These are phyloP conservation scores for Digitonthophagus gazella DNA, from an alignment of 2,888 invertebrate species.

Conservation along the genomic window DNA sequence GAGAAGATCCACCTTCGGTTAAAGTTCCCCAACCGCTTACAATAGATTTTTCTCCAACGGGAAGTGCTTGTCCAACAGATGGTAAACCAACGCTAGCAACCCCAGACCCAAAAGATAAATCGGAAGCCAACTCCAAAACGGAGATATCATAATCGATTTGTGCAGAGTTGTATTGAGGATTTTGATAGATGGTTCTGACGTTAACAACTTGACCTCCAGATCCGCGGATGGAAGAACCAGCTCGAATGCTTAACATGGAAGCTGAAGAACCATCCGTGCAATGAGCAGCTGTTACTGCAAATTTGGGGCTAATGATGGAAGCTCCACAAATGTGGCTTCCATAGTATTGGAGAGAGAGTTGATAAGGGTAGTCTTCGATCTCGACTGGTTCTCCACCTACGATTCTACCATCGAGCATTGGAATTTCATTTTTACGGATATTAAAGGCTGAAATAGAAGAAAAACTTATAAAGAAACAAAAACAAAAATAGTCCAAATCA, in stretches of 20 bases:
- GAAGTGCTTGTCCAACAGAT: slow-evolving; percentile 11
- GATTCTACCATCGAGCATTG: slow-evolving; percentile 23
- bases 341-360: slow-evolving; percentile 14
- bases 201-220: slow-evolving; percentile 27
- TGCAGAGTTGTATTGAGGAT: slow-evolving; percentile 35
- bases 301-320: slow-evolving; percentile 17
- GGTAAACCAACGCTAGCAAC: slow-evolving; percentile 25
- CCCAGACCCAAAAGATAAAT: slow-evolving; percentile 15
- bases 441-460: background rate
- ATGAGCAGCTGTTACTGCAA: slow-evolving; percentile 24
- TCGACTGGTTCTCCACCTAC: slow-evolving; percentile 22
- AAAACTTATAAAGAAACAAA: background rate
- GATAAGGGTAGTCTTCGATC: slow-evolving; percentile 13
- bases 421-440: background rate
- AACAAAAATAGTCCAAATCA: slow-evolving; percentile 10
- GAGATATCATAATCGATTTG: slow-evolving; percentile 43
- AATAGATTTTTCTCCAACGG: slow-evolving; percentile 20
- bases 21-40: slow-evolving; percentile 31
- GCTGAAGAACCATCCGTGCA: slow-evolving; percentile 12
- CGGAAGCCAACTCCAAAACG: slow-evolving; percentile 39
- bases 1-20: slow-evolving; percentile 1
- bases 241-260: slow-evolving; percentile 21
- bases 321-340: slow-evolving; percentile 25
- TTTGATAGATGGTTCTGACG: slow-evolving; percentile 32
- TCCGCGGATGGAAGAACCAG: slow-evolving; percentile 26